These are phyloP conservation scores for Chionomys nivalis DNA, from an alignment of 2,113 vertebrate genomes.

Conservation along the genomic window DNA sequence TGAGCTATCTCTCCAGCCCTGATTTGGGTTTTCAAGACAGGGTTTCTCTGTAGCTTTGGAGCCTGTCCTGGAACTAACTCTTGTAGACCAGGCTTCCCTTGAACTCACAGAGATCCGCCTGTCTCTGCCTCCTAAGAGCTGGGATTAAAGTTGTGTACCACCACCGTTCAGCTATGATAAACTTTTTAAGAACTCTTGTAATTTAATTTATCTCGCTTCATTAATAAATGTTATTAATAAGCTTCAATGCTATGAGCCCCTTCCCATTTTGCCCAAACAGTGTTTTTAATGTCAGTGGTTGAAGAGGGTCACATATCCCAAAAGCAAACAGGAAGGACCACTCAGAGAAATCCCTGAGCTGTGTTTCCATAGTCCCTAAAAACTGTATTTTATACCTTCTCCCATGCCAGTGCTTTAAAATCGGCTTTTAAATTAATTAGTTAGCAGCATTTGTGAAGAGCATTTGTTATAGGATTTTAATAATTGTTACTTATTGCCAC, in stretches of 20 bases:
- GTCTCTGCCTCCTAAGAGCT: too few species aligned
- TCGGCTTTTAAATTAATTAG: constrained; percentile 37
- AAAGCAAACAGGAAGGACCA: not conserved
- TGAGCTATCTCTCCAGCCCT: too few species aligned
- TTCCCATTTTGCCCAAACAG: not conserved
- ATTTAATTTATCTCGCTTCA: not conserved
- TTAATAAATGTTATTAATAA: constrained; percentile 8
- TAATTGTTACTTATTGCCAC: constrained; percentile 30
- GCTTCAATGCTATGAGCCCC: not conserved
- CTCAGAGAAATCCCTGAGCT: not conserved
- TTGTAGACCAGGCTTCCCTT: too few species aligned
- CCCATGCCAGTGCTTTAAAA: not conserved
- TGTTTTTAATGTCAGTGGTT: constrained; percentile 15
- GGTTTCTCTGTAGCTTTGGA: too few species aligned
- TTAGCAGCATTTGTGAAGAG: not conserved
- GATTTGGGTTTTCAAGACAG: too few species aligned
- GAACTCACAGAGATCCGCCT: too few species aligned
- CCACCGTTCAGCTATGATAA: not conserved
- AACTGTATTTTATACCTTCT: not conserved
- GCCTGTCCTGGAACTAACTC: too few species aligned
- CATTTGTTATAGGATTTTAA: not conserved
- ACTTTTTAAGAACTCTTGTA: constrained; percentile 12
- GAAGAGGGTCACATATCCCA: not conserved
- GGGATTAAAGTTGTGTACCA: too few species aligned
- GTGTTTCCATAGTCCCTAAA: not conserved